A percentile compares a stretch with the other conserved stretches of the same genome.
phyloP scores from a whole-genome alignment of 2,888 invertebrate genomes.

The Himalopsyche anomala region DNA sequence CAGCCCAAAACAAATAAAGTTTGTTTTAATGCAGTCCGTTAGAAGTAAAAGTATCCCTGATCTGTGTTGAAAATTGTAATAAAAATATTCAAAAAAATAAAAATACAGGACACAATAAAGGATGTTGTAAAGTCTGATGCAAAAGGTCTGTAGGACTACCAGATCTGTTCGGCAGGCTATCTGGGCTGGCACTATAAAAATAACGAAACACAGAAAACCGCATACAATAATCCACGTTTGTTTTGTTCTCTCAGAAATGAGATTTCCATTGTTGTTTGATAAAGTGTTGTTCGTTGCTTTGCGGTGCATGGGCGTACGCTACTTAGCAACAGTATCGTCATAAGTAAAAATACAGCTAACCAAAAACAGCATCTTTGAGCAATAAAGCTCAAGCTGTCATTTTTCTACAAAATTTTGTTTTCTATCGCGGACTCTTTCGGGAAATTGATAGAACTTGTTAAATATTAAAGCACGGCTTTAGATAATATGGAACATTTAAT shows the following conservation, averaged over 20 bases:
- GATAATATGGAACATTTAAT: too few species aligned
- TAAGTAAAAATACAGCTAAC: too few species aligned
- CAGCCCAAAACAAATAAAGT: too few species aligned
- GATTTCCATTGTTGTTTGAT: constrained; percentile 62
- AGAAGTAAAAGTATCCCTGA: neutral
- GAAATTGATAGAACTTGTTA: too few species aligned
- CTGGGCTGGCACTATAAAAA: constrained; percentile 60
- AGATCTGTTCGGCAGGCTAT: constrained; percentile 19
- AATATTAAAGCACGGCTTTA: too few species aligned
- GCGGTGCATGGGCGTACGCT: neutral
- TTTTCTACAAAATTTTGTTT: too few species aligned
- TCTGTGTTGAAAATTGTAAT: neutral
- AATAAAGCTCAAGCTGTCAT: too few species aligned
- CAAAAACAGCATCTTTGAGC: too few species aligned
- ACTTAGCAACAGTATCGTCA: too few species aligned
- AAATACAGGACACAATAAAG: neutral
- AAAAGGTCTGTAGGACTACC: neutral
- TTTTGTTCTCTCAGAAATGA: constrained; percentile 61
- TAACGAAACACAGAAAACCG: constrained; percentile 56
- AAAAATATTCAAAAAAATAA: too few species aligned
- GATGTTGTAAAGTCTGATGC: neutral
- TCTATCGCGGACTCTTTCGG: too few species aligned
- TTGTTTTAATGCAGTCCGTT: too few species aligned
- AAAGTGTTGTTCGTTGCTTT: constrained; percentile 50
- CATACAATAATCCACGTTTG: constrained; percentile 63